Conservation (phyloP, 2,888 invertebrate species). For the Eledona agricola region DNA sequence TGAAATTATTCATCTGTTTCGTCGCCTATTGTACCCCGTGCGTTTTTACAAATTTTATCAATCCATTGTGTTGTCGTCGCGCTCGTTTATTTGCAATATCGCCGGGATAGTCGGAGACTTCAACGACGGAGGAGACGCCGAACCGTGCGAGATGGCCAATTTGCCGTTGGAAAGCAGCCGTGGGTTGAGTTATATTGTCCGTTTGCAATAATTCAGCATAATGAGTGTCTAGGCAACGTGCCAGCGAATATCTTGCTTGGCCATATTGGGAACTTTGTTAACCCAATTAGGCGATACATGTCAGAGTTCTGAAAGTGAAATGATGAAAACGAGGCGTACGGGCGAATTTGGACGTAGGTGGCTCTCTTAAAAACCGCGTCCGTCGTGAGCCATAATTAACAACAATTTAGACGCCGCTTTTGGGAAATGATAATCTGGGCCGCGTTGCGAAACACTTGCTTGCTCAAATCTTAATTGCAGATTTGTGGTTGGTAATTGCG, state of each 20-base stretch:
- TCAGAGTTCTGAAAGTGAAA: conserved; percentile 32
- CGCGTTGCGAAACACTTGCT: too few relatives aligned
- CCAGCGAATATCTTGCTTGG: conserved; percentile 7
- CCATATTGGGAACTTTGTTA: conserved; percentile 31
- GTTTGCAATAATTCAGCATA: conserved; percentile 18
- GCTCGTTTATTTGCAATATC: conserved; percentile 9
- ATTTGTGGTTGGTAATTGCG: conserved; percentile 24
- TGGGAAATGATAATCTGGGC: background rate
- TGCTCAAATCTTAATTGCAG: conserved; percentile 22
- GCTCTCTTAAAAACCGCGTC: conserved; percentile 21
- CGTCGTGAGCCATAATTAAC: conserved; percentile 11
- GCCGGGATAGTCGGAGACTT: conserved; percentile 18
- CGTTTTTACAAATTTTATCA: conserved; percentile 19
- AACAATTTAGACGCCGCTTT: conserved; percentile 7
- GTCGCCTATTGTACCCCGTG: conserved; percentile 22
- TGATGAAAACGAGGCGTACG: conserved; percentile 26
- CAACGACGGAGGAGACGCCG: conserved; percentile 14
- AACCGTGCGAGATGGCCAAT: conserved; percentile 12
- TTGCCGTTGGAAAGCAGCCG: conserved; percentile 12
- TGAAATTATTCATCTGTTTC: conserved; percentile 42
- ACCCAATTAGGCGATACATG: conserved; percentile 30
- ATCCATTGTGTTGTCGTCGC: conserved; percentile 20
- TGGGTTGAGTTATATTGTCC: conserved; percentile 14
- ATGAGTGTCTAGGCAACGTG: conserved; percentile 16
- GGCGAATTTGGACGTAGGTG: conserved; percentile 27